Conservation (phyloP, 92 coral and sea anemone genomes). For the Parazoanthus swiftii region DNA sequence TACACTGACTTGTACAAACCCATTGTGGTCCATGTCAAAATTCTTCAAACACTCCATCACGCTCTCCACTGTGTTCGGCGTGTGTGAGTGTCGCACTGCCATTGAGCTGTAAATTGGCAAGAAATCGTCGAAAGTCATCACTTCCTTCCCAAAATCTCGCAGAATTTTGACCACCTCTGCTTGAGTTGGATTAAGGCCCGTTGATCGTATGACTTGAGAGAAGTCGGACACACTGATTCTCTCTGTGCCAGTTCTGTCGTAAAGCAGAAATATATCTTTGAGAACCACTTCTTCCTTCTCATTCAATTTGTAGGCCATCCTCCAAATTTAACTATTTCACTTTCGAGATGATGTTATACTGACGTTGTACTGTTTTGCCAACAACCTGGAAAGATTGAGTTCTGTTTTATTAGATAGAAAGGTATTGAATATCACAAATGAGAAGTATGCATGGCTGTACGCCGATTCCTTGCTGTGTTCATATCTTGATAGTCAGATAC, state of each 20-base stretch:
- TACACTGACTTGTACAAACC: conserved; percentile 81
- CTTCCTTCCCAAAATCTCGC: conserved; percentile 78
- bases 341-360: neutral
- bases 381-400: neutral
- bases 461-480: conserved; percentile 17
- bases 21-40: conserved; percentile 84
- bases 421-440: neutral
- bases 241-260: conserved; percentile 85
- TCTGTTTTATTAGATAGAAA: neutral
- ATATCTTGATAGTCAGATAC: neutral
- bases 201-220: conserved; percentile 86
- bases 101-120: conserved; percentile 90
- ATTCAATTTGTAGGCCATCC: conserved; percentile 54
- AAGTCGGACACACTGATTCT: conserved; percentile 73
- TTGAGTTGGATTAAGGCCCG: conserved; percentile 93
- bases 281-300: conserved; percentile 77
- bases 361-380: no score
- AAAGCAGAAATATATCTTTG: conserved; percentile 86
- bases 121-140: conserved; percentile 85
- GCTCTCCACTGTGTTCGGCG: conserved; percentile 77
- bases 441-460: neutral
- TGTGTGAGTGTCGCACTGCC: conserved; percentile 72
- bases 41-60: conserved; percentile 91
- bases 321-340: neutral
- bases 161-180: conserved; percentile 85